Evolutionary conservation across 2,888 invertebrate species (phyloP), one percentile per base, ranked within the genome.

Genomic region (Seira musarum): DNA sequence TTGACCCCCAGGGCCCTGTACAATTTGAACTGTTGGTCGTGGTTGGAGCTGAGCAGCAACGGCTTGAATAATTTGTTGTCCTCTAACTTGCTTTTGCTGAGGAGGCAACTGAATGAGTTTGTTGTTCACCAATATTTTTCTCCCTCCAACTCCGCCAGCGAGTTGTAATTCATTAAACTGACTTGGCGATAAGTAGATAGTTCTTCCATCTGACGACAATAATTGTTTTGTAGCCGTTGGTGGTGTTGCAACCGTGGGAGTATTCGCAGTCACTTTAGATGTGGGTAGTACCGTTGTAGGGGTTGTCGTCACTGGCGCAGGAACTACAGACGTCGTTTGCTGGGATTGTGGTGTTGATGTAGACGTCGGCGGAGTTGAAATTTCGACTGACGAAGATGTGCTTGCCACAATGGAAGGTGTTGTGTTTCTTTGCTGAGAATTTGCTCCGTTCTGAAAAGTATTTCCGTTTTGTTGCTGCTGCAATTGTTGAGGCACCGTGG

Each of bases 401-500:
- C 25, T 66, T 25, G 65, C 66, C 3, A 53, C 53, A n/a, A n/a
- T n/a, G n/a, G n/a, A n/a, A n/a, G n/a, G n/a, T n/a, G n/a, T n/a
- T 24, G 66, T 57, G 22, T 66, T 74, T 67, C 60, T 35, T 89
- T 24, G 17, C 13, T 53, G 53, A 53, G 53, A 13, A 53, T 53
- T 53, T 17, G 53, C 53, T 8, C n/a, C 53, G 15, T 53, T 60
- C 19, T 68, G 53, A 40, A 53, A 17, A 13, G 49, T 22, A 17
- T 57, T 63, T 15, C 17, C 22, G 24, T 15, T 57, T 1, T 67
- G 60, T 24, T 30, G 30, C 15, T 25, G 73, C 84, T 46, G 82
- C 82, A 80, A 74, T 21, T 80, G 80, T 61, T 80, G 80, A 0
- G 80, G 74, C 30, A 87, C 81, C 63, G 87, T 82, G 66, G 77